Conservation (phyloP, 2,888 invertebrate species). For the Cosmia trapezina region DNA sequence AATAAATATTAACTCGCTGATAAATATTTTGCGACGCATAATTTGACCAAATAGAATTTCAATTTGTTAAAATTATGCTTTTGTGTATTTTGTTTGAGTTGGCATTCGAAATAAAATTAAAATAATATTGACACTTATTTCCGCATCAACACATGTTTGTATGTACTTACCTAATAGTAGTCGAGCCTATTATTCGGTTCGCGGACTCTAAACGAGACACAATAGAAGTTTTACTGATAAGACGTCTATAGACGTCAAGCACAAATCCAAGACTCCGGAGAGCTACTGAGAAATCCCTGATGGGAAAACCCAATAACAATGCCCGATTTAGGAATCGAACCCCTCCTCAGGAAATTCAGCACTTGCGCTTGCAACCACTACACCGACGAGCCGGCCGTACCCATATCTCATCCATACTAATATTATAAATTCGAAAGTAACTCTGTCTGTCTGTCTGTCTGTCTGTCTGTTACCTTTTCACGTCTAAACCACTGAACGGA, state of each 20-base stretch:
- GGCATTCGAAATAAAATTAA: background rate
- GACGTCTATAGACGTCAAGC: too few relatives aligned
- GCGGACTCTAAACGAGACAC: too few relatives aligned
- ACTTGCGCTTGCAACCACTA: background rate
- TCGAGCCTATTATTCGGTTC: background rate
- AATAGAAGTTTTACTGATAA: too few relatives aligned
- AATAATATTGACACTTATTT: background rate
- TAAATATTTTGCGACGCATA: slow-evolving; percentile 12
- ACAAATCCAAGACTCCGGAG: background rate
- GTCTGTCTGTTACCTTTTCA: too few relatives aligned
- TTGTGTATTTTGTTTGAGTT: too few relatives aligned
- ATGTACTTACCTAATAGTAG: background rate
- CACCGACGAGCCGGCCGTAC: too few relatives aligned
- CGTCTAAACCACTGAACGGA: too few relatives aligned
- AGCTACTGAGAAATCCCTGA: background rate
- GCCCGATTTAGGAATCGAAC: background rate
- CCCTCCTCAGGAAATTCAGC: background rate
- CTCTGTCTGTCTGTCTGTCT: too few relatives aligned
- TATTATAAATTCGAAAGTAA: too few relatives aligned
- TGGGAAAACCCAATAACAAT: background rate
- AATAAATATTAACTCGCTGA: background rate
- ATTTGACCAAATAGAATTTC: background rate
- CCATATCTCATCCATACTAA: too few relatives aligned
- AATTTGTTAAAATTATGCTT: too few relatives aligned
- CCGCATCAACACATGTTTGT: background rate